Evolutionary conservation across 2,797 vertebrate genomes (phyloP), one percentile per base, ranked within the genome.

Genomic region (Enteromius mattozi): DNA sequence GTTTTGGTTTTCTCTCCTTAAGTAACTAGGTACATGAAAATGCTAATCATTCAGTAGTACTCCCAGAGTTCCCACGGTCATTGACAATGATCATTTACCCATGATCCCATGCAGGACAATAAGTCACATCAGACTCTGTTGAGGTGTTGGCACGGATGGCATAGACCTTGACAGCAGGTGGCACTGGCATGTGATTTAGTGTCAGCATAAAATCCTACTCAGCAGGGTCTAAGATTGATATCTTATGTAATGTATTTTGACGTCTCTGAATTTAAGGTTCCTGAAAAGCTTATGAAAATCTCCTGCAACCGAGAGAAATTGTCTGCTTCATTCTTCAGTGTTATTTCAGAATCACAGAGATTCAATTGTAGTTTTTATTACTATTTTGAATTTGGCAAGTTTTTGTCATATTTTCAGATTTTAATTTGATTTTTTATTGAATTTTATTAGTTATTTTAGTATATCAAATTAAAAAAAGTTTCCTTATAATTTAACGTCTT

Each of bases 101-200:
- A 81, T 51, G 27, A 75, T 65, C 30, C 19, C 30, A 35, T 75
- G 82, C 75, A 24, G 51, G 24, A 69, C 49, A 47, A 9, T 78
- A 75, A 61, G 65, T 69, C 75, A 6, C 0, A 5, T 78, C 49
- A 69, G 35, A 56, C 10, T 83, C 61, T 2, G 2, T 40, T 78
- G 51, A 78, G 51, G 74, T 70, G 27, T 59, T 78, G 74, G 49
- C 82, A 70, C 49, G 30, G 63, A 66, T 78, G 65, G 63, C 75
- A 49, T 19, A 71, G 40, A 78, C 49, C 24, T 37, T 84, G 37
- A 59, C 75, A 70, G 75, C 75, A 70, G 82, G 82, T 83, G 74
- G 74, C 66, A 70, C 75, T 59, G 75, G 13, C 82, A 78, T 59
- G 82, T 71, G 49, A 77, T 30, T 69, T 69, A 54, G 30, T 54